phyloP scores from a whole-genome alignment of 2,888 invertebrate species.

The Cheilosia impressa region DNA sequence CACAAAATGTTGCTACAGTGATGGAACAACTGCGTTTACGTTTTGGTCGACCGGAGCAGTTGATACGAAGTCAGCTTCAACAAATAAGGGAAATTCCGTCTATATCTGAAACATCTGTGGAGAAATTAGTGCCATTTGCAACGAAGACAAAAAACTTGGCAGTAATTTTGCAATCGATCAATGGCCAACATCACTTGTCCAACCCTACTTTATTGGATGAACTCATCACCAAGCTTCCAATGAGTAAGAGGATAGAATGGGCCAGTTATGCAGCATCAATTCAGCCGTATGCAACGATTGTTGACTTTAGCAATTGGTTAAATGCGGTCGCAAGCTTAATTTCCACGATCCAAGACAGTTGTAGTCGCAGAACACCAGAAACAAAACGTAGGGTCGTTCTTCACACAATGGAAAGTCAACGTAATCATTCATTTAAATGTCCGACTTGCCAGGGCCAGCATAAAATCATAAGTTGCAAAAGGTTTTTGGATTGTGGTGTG shows the following conservation, averaged over 20 bases:
- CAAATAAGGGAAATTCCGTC: slow-evolving; percentile 45
- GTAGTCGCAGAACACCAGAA: not conserved
- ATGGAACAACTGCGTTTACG: slow-evolving; percentile 55
- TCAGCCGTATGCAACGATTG: too few relatives aligned
- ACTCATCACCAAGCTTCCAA: too few relatives aligned
- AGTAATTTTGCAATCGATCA: slow-evolving; percentile 22
- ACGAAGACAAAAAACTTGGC: slow-evolving; percentile 44
- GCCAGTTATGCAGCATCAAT: too few relatives aligned
- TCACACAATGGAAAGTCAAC: slow-evolving; percentile 12
- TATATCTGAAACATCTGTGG: slow-evolving; percentile 24
- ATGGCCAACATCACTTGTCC: slow-evolving; percentile 25
- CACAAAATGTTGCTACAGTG: slow-evolving; percentile 48
- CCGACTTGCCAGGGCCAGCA: not conserved
- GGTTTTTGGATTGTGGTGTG: not conserved
- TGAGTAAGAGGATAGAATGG: too few relatives aligned
- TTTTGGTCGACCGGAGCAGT: slow-evolving; percentile 65
- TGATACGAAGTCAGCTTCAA: slow-evolving; percentile 48
- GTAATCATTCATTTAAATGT: not conserved
- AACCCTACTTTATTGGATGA: slow-evolving; percentile 33
- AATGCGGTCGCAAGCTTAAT: slow-evolving; percentile 23
- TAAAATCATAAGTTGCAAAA: not conserved
- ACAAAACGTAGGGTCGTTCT: slow-evolving; percentile 35
- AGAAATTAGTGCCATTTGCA: slow-evolving; percentile 36
- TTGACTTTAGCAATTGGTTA: slow-evolving; percentile 50
- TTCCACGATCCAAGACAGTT: slow-evolving; percentile 2